Percentiles rank a stretch among this genome's conserved stretches.
Conservation (phyloP, 2,113 vertebrate genomes). For the Rhynchopsitta pachyrhyncha region DNA sequence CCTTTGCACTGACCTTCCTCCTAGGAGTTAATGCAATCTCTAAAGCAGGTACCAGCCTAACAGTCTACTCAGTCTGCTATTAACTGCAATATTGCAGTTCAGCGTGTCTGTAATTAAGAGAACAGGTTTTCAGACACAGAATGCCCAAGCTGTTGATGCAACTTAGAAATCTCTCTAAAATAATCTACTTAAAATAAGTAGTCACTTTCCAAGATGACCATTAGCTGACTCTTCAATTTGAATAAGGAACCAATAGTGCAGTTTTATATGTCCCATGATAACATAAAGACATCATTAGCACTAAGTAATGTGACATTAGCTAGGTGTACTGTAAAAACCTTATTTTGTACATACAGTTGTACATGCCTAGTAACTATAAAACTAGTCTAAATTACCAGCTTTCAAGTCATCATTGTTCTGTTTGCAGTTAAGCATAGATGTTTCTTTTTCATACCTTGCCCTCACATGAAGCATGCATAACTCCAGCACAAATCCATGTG, state of each 20-base stretch:
- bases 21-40: background rate
- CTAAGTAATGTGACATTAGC: background rate
- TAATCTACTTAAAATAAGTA: background rate
- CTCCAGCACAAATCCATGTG: background rate
- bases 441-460: background rate
- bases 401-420: background rate
- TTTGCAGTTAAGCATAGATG: background rate
- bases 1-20: background rate
- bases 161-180: background rate
- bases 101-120: background rate
- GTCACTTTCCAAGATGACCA: background rate
- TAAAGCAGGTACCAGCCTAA: background rate
- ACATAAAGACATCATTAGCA: background rate
- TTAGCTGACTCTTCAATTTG: background rate
- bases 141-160: background rate
- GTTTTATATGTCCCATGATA: background rate
- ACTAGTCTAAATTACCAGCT: background rate
- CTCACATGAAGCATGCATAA: background rate
- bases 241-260: background rate
- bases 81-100: background rate
- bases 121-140: background rate
- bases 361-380: background rate
- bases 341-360: background rate
- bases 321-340: background rate
- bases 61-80: background rate